Conservation (phyloP, 2,797 vertebrate species). For the Enteromius argenteus region DNA sequence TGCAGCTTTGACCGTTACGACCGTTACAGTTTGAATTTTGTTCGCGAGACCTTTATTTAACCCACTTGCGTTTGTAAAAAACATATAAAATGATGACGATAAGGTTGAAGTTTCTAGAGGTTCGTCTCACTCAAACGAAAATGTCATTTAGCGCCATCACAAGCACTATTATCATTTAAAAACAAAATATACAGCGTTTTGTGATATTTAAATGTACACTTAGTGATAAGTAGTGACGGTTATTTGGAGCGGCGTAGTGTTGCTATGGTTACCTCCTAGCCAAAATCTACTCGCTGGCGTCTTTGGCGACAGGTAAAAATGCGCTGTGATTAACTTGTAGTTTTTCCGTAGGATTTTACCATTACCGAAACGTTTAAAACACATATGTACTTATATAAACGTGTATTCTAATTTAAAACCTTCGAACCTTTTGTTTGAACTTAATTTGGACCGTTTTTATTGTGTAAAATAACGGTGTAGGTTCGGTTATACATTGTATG, state of each 20-base stretch:
- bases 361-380: background rate
- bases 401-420: background rate
- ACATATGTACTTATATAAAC: background rate
- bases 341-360: background rate
- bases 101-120: background rate
- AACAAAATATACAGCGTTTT: background rate
- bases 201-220: background rate
- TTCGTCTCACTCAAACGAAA: background rate
- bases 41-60: background rate
- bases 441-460: background rate
- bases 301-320: background rate
- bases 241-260: slow-evolving; percentile 6
- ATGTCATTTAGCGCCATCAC: background rate
- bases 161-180: background rate
- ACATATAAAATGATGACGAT: background rate
- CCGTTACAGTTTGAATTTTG: background rate
- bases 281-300: background rate
- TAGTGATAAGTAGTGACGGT: background rate
- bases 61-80: background rate
- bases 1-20: background rate
- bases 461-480: background rate
- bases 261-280: slow-evolving; percentile 17
- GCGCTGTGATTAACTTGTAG: background rate
- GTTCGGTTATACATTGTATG: background rate
- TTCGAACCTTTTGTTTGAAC: background rate